A percentile compares a stretch with the other conserved stretches of the same genome.
Conservation (phyloP, 2,888 invertebrate species). For the Tineola bisselliella region DNA sequence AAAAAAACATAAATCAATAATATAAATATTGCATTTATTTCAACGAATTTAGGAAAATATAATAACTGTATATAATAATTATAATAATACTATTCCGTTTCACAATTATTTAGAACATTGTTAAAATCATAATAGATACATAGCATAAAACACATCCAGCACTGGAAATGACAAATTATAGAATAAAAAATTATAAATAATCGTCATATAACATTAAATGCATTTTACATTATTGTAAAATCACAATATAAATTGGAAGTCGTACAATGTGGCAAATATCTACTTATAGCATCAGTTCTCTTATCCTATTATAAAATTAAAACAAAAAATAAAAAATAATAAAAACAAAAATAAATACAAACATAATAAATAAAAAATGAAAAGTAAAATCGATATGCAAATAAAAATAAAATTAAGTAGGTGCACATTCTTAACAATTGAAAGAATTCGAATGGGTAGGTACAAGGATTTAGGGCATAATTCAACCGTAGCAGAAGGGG, state of each 20-base stretch:
- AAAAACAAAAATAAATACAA: constrained; percentile 65
- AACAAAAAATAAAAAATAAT: constrained; percentile 52
- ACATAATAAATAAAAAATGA: constrained; percentile 52
- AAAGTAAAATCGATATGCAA: constrained; percentile 58
- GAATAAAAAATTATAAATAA: constrained; percentile 48
- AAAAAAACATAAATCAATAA: constrained; percentile 61
- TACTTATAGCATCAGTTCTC: constrained; percentile 18
- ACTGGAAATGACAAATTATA: constrained; percentile 35
- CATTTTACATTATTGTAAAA: constrained; percentile 55
- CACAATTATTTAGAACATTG: constrained; percentile 44
- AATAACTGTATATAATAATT: constrained; percentile 66
- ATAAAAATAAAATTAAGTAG: constrained; percentile 24
- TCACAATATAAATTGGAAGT: constrained; percentile 63
- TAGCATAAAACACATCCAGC: constrained; percentile 45
- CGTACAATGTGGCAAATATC: constrained; percentile 38
- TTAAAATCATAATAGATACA: neutral
- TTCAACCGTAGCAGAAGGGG: neutral
- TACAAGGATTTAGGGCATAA: neutral
- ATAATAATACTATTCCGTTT: constrained; percentile 65
- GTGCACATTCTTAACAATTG: neutral
- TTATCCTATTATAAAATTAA: constrained; percentile 28
- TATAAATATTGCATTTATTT: constrained; percentile 70
- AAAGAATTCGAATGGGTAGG: neutral
- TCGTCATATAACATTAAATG: constrained; percentile 62
- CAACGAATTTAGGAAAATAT: constrained; percentile 66